Percentiles rank a stretch among this genome's conserved stretches.
Evolutionary conservation across 2,797 vertebrate genomes (phyloP).

Genomic region (Ctenosaura bakeri): DNA sequence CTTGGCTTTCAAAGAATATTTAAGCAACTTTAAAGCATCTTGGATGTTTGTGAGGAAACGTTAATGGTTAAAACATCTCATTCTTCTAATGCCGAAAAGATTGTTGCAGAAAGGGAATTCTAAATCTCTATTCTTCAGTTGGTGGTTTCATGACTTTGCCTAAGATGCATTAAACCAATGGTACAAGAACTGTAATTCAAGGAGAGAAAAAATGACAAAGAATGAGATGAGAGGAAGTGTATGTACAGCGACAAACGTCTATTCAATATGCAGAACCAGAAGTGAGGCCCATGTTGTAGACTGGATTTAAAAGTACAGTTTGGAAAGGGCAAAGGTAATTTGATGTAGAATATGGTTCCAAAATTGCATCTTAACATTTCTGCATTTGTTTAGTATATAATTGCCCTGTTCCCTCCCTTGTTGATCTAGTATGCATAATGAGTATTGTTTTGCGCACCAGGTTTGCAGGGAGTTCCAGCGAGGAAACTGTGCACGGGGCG

Average conservation of each 20-base stretch:
- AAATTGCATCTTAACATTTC: not conserved
- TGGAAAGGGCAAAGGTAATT: not conserved
- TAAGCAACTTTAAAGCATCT: not conserved
- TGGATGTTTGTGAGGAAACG: not conserved
- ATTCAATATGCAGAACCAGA: not conserved
- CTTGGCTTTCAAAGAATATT: not conserved
- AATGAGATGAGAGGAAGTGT: not conserved
- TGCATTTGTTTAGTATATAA: not conserved
- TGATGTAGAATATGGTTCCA: not conserved
- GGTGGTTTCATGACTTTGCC: not conserved
- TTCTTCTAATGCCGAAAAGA: not conserved
- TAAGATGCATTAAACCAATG: not conserved
- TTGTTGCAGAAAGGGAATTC: not conserved
- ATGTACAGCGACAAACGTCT: not conserved
- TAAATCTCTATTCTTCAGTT: not conserved
- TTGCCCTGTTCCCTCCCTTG: conserved; percentile 11
- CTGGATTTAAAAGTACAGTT: not conserved
- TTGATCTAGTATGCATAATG: conserved; percentile 50
- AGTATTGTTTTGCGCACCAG: conserved; percentile 79
- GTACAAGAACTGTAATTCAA: not conserved
- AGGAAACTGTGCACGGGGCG: conserved; percentile 97
- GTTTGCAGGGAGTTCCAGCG: conserved; percentile 99
- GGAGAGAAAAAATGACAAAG: not conserved
- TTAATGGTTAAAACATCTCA: not conserved
- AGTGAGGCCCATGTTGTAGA: not conserved